Base-by-base conservation (phyloP, 2,888 invertebrate species). In the Sisyra nigra region DNA sequence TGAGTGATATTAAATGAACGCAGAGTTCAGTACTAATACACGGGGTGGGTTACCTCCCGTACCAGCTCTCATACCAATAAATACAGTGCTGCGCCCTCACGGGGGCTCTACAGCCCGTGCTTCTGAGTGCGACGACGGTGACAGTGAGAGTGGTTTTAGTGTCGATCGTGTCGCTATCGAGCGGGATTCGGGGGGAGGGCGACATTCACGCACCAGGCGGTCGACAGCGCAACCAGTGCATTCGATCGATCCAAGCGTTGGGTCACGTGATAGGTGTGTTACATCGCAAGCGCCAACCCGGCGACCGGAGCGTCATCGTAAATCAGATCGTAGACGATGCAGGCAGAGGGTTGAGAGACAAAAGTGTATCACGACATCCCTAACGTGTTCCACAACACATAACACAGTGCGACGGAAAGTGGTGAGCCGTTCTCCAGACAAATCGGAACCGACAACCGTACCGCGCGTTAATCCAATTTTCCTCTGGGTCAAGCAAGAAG, bases 391-490 rank as follows among this genome's bases (percentile, higher is more conserved):
- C 60, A 58, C 55, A 54, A 53, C 53, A 58, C 58, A 59, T 57
- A 59, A 56, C 49, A 58, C 57, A 54, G 58, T 56, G 49, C 54
- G 56, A 52, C 60, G 58, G 49, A 57, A 57, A 50, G 59, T 55
- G 49, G 54, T 52, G 45, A 36, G 34, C 34, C 56, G 55, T n/a
- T 13, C 19, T 11, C 6, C 19, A n/a, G 19, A 37, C 2, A 37
- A 37, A 19, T 37, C 37, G 37, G 37, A 37, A 10, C 24, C 40
- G 32, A 55, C 60, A 53, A 62, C 72, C 42, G 59, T 69, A 57
- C 70, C 80, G 53, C 74, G 77, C 46, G 76, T 84, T 52, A 81
- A 83, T 57, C 86, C 86, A 51, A 80, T 87, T 50, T 87, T 87
- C 63, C 71, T 87, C 52, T 87, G 86, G 85, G 81, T 82, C 48